Evolutionary conservation across 2,888 invertebrate species (phyloP).

Genomic region (Hypercompe scribonia): DNA sequence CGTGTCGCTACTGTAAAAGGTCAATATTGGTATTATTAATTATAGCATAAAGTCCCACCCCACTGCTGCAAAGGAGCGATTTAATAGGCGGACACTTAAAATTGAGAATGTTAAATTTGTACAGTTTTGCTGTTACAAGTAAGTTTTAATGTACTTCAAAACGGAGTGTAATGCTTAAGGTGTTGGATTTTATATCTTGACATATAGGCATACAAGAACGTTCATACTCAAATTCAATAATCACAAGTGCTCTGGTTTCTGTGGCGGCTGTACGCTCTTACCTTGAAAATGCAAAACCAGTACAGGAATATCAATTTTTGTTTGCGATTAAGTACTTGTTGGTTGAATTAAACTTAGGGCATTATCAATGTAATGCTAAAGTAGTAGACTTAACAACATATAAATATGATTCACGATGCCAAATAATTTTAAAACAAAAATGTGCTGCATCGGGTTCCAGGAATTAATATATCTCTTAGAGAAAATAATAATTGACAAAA

Average conservation of each 20-base stretch:
- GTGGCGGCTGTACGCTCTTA: too few relatives aligned
- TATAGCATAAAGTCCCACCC: neutral
- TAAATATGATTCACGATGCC: neutral
- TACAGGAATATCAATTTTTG: too few relatives aligned
- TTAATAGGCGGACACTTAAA: neutral
- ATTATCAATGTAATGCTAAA: neutral
- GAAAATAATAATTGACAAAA: too few relatives aligned
- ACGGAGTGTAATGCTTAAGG: neutral
- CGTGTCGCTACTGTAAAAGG: neutral
- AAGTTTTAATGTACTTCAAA: neutral
- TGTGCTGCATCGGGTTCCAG: too few relatives aligned
- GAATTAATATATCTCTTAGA: too few relatives aligned
- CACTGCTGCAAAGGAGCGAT: neutral
- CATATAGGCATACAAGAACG: too few relatives aligned
- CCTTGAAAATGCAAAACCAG: too few relatives aligned
- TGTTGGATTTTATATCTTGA: neutral
- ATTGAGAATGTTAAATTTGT: neutral
- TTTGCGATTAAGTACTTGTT: neutral
- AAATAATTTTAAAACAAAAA: too few relatives aligned
- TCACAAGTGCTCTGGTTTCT: neutral
- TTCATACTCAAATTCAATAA: too few relatives aligned
- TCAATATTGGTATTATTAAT: slow-evolving; percentile 1
- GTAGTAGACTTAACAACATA: neutral
- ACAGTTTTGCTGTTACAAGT: neutral
- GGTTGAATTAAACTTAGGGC: neutral